Conservation (phyloP, 2,797 vertebrate species). For the Hypotaenidia philippensis region DNA sequence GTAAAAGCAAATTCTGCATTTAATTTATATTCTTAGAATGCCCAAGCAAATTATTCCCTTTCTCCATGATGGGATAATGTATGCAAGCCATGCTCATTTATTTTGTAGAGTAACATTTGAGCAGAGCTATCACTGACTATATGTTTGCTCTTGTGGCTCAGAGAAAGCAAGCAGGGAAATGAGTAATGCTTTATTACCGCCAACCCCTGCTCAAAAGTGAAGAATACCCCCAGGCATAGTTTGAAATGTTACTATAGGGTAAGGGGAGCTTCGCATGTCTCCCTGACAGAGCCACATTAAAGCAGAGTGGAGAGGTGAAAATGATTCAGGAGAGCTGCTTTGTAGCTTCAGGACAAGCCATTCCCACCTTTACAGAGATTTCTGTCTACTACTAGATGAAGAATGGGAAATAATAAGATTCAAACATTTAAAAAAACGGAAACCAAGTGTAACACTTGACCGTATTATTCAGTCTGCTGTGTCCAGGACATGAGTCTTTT, state of each 20-base stretch:
- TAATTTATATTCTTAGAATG: not conserved
- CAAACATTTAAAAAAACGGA: not conserved
- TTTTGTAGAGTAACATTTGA: conserved; percentile 48
- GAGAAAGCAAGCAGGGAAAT: conserved; percentile 67
- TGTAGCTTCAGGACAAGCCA: conserved; percentile 9
- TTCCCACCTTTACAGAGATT: not conserved
- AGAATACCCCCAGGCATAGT: conserved; percentile 49
- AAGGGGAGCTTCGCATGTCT: not conserved
- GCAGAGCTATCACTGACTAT: conserved; percentile 57
- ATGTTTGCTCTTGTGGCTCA: conserved; percentile 69
- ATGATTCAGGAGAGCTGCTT: conserved; percentile 2
- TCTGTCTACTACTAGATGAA: not conserved
- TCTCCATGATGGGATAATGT: not conserved
- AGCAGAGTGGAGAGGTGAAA: not conserved
- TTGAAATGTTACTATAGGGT: conserved; percentile 55
- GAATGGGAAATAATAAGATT: not conserved
- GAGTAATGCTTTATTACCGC: conserved; percentile 66
- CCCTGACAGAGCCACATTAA: conserved; percentile 13
- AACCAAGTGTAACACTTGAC: not conserved
- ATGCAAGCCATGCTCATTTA: conserved; percentile 36
- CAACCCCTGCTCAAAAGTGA: conserved; percentile 50
- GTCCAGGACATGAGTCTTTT: not conserved
- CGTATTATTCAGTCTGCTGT: not conserved
- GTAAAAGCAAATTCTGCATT: conserved; percentile 8
- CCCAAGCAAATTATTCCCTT: not conserved